These are phyloP conservation scores for Poecilia gillii DNA, from an alignment of 2,797 vertebrate species.

Conservation along the genomic window DNA sequence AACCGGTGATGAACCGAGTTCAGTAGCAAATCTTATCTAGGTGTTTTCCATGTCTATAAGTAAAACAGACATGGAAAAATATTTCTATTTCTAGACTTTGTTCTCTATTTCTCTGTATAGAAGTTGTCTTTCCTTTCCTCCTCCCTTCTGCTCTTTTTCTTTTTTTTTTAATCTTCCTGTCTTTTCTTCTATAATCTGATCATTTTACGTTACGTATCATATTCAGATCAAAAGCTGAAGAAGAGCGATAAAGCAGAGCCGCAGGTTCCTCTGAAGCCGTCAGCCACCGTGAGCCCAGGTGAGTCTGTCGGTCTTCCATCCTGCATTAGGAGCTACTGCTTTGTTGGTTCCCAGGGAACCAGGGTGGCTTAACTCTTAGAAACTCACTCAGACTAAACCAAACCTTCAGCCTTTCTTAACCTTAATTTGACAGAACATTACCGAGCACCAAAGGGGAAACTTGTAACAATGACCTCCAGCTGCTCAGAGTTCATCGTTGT, in stretches of 20 bases:
- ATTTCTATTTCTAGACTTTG: too few species aligned
- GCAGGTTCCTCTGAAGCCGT: conserved; percentile 16
- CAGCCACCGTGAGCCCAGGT: conserved; percentile 40
- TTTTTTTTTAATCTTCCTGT: not conserved
- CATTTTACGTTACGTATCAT: conserved; percentile 21
- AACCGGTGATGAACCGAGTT: too few species aligned
- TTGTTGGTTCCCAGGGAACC: not conserved
- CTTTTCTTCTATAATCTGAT: not conserved
- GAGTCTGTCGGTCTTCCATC: not conserved
- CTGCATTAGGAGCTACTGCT: not conserved
- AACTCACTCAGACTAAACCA: not conserved
- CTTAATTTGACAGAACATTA: not conserved
- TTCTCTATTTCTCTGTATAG: not conserved
- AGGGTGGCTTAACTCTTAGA: not conserved
- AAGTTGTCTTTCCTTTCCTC: not conserved
- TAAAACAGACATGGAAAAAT: not conserved
- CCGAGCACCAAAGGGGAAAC: not conserved
- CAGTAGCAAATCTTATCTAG: not conserved
- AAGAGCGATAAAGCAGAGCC: conserved; percentile 5
- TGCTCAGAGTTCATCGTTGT: not conserved
- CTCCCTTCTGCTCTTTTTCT: not conserved
- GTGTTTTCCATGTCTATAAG: not conserved
- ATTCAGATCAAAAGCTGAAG: conserved; percentile 16
- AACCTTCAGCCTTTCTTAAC: not conserved
- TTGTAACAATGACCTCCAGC: not conserved